Conservation (phyloP, 2,888 invertebrate species). For the Gymnosoma rotundatum region DNA sequence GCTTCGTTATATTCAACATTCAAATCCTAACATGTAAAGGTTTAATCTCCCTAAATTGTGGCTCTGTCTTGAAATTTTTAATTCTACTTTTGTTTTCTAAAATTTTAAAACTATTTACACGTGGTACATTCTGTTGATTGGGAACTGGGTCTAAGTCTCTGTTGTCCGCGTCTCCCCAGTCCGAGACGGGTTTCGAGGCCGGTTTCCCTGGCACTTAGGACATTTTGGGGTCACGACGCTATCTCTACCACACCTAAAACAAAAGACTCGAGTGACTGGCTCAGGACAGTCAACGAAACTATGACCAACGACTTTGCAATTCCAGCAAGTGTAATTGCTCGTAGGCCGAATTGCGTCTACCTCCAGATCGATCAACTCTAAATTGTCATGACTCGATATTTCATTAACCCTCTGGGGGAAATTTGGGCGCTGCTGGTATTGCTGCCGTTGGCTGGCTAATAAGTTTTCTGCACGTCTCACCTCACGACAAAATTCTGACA, state of each 20-base stretch:
- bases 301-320: too few relatives aligned
- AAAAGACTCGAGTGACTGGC: neutral
- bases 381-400: neutral
- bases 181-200: neutral
- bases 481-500: too few relatives aligned
- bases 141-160: neutral
- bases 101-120: neutral
- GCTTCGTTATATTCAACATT: too few relatives aligned
- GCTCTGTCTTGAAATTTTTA: neutral
- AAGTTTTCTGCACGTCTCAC: too few relatives aligned
- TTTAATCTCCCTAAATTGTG: too few relatives aligned
- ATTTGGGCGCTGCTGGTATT: neutral
- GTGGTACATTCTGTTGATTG: neutral
- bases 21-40: too few relatives aligned
- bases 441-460: neutral
- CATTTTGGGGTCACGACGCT: constrained; percentile 2
- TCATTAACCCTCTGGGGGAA: neutral
- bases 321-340: too few relatives aligned
- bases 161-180: constrained; percentile 4
- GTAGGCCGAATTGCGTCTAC: neutral
- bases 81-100: neutral
- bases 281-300: too few relatives aligned
- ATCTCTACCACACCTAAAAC: neutral
- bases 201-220: neutral
- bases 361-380: neutral